Conservation (phyloP, 2,888 invertebrate species). For the Metacarcinus magister region DNA sequence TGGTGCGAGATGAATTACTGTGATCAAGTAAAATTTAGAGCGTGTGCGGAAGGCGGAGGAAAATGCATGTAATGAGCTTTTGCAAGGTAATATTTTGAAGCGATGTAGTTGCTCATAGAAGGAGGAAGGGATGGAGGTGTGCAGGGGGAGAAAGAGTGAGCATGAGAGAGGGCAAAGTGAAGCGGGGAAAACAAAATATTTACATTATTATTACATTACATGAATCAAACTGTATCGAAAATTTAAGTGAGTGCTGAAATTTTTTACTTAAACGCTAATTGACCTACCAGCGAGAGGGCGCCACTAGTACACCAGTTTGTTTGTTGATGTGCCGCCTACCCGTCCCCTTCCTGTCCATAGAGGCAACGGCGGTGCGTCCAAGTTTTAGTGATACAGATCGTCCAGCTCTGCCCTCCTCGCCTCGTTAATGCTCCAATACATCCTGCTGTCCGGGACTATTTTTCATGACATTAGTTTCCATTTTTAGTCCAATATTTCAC, state of each 20-base stretch:
- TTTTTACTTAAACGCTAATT: too few relatives aligned
- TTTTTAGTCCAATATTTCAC: not conserved
- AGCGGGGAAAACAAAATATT: not conserved
- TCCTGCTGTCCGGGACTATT: not conserved
- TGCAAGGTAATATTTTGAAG: not conserved
- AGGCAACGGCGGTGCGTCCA: not conserved
- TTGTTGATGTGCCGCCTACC: too few relatives aligned
- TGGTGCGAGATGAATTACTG: not conserved
- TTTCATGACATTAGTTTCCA: not conserved
- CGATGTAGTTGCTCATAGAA: not conserved
- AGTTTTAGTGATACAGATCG: not conserved
- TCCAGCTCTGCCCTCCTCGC: not conserved
- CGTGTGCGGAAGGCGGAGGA: not conserved
- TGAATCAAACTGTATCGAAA: too few relatives aligned
- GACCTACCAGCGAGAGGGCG: too few relatives aligned
- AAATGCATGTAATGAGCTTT: not conserved
- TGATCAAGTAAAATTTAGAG: not conserved
- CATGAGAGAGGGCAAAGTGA: not conserved
- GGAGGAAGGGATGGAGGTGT: not conserved
- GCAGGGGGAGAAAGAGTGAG: not conserved
- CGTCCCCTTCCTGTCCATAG: not conserved
- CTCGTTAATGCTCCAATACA: not conserved
- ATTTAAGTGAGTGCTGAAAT: too few relatives aligned
- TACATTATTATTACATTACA: too few relatives aligned
- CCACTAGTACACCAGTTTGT: too few relatives aligned